phyloP scores from a whole-genome alignment of 2,888 invertebrate genomes.

The Eilema depressum region DNA sequence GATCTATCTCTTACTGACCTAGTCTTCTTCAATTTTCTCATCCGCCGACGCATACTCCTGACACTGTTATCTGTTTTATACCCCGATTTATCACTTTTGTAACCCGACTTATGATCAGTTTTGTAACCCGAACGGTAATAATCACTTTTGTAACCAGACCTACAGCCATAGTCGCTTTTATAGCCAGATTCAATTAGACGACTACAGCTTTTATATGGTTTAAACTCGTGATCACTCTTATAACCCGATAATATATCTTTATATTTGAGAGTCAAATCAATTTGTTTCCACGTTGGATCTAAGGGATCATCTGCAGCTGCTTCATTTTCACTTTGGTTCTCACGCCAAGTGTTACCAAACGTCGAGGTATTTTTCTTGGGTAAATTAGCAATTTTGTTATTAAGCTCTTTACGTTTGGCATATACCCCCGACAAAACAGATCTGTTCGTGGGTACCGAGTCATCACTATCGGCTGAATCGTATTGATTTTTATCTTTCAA shows the following conservation, averaged over 20 bases:
- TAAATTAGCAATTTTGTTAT: conserved; percentile 77
- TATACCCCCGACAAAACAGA: conserved; percentile 83
- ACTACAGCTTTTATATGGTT: conserved; percentile 84
- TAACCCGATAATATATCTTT: conserved; percentile 88
- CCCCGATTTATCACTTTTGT: conserved; percentile 88
- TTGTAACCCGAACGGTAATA: conserved; percentile 87
- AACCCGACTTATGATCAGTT: conserved; percentile 88
- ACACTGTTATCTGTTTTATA: conserved; percentile 88
- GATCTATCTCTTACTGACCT: conserved; percentile 83
- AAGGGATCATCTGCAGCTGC: conserved; percentile 85
- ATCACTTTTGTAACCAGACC: conserved; percentile 84
- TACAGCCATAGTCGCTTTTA: conserved; percentile 88
- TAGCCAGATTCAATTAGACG: conserved; percentile 87
- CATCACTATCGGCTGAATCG: conserved; percentile 79
- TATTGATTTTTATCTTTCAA: conserved; percentile 81
- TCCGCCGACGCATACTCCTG: conserved; percentile 80
- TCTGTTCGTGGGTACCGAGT: conserved; percentile 71
- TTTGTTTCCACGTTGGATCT: conserved; percentile 89
- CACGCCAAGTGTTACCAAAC: conserved; percentile 79
- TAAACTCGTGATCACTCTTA: conserved; percentile 87
- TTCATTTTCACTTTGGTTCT: conserved; percentile 83
- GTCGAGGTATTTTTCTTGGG: conserved; percentile 76
- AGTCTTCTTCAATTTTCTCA: conserved; percentile 82
- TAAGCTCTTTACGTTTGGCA: conserved; percentile 83
- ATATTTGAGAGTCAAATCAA: conserved; percentile 89